Evolutionary conservation across 2,888 invertebrate species (phyloP).

Genomic region (Ectemnius lituratus): DNA sequence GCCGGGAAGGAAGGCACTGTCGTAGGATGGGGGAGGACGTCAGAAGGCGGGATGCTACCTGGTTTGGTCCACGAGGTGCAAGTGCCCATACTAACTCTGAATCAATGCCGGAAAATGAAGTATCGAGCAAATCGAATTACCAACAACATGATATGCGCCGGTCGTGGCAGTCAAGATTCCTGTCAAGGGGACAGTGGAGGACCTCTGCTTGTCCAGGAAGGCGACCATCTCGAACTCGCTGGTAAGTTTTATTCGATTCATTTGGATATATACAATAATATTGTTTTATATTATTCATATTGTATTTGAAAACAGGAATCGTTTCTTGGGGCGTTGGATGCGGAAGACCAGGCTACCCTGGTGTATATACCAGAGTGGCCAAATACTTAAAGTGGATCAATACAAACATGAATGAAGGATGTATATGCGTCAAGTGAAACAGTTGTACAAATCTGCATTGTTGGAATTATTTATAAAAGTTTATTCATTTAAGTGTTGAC

Average conservation of each 20-base stretch:
- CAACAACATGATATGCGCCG: slow-evolving; percentile 91
- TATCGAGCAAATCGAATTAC: slow-evolving; percentile 91
- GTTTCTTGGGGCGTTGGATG: slow-evolving; percentile 93
- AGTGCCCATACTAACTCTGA: slow-evolving; percentile 89
- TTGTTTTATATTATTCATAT: no score
- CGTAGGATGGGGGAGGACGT: slow-evolving; percentile 91
- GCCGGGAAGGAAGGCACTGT: slow-evolving; percentile 87
- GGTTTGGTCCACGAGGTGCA: slow-evolving; percentile 90
- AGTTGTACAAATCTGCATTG: background rate
- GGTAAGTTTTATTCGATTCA: slow-evolving; percentile 79
- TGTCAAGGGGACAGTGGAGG: slow-evolving; percentile 95
- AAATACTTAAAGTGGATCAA: slow-evolving; percentile 87
- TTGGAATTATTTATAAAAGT: background rate
- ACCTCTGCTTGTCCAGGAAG: slow-evolving; percentile 86
- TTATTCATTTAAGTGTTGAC: background rate
- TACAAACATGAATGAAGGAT: slow-evolving; percentile 86
- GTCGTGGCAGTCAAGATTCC: slow-evolving; percentile 88
- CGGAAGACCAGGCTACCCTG: slow-evolving; percentile 86
- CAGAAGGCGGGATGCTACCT: slow-evolving; percentile 89
- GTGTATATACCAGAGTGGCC: slow-evolving; percentile 86
- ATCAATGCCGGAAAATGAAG: slow-evolving; percentile 90
- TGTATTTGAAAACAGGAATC: slow-evolving; percentile 80
- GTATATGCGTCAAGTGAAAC: slow-evolving; percentile 82
- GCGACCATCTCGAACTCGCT: slow-evolving; percentile 88
- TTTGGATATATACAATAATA: background rate